Evolutionary conservation across 1,140 invertebrate genomes (phyloP).

Genomic region (Meteorus sp.): DNA sequence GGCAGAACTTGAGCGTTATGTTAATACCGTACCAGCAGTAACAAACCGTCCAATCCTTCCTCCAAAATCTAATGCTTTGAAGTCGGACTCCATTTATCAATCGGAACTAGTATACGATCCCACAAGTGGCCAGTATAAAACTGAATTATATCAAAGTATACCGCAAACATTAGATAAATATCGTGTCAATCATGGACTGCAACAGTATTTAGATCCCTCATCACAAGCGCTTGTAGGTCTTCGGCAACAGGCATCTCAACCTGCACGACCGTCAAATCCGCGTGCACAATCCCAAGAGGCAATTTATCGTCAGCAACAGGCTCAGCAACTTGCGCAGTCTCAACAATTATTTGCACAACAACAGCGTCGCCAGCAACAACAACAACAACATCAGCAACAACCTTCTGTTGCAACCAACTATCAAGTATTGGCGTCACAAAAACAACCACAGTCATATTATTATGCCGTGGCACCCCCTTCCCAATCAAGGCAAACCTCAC

Average conservation of each 20-base stretch:
- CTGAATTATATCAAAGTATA: slow-evolving; percentile 74
- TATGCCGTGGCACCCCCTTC: slow-evolving; percentile 58
- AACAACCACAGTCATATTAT: slow-evolving; percentile 64
- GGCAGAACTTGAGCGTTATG: slow-evolving; percentile 75
- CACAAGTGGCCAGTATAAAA: slow-evolving; percentile 77
- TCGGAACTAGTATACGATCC: slow-evolving; percentile 79
- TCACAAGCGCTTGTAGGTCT: slow-evolving; percentile 28
- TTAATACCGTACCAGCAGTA: slow-evolving; percentile 69
- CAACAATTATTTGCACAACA: slow-evolving; percentile 75
- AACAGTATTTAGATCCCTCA: slow-evolving; percentile 71
- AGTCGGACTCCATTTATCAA: slow-evolving; percentile 69
- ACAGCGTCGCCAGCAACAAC: slow-evolving; percentile 66
- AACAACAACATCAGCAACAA: slow-evolving; percentile 42
- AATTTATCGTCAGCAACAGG: slow-evolving; percentile 71
- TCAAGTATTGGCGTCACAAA: slow-evolving; percentile 51
- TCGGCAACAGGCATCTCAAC: slow-evolving; percentile 24
- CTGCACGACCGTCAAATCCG: slow-evolving; percentile 6
- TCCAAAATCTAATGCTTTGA: slow-evolving; percentile 39
- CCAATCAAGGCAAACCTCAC: slow-evolving; percentile 42
- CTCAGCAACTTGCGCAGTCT: slow-evolving; percentile 70
- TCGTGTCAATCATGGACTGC: slow-evolving; percentile 71
- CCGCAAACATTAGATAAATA: slow-evolving; percentile 74
- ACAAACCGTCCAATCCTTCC: slow-evolving; percentile 44
- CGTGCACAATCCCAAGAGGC: slow-evolving; percentile 63
- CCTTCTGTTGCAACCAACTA: slow-evolving; percentile 43